phyloP scores from a whole-genome alignment of 2,113 vertebrate species.

The Austrofundulus limnaeus region DNA sequence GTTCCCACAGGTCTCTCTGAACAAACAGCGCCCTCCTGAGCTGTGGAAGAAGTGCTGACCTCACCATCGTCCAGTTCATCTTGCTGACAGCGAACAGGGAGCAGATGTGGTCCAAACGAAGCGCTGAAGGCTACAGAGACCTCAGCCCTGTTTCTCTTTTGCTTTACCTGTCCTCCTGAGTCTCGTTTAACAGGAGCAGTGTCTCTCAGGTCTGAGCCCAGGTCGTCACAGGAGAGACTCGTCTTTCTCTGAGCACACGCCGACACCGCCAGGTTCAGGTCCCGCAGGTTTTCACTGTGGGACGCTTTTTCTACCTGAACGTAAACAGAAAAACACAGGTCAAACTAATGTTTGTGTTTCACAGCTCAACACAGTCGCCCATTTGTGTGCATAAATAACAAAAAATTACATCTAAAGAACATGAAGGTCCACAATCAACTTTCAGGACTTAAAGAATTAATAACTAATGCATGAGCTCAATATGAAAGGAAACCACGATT shows the following conservation, averaged over 20 bases:
- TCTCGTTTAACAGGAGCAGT: conserved; percentile 54
- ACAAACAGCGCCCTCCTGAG: neutral
- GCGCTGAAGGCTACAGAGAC: conserved; percentile 12
- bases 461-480: too few relatives aligned
- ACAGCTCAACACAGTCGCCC: too few relatives aligned
- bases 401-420: too few relatives aligned
- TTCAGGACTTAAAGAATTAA: too few relatives aligned
- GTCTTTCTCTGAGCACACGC: conserved; percentile 66
- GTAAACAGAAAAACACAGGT: too few relatives aligned
- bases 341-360: too few relatives aligned
- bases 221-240: conserved; percentile 4
- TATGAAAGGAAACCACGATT: too few relatives aligned
- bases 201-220: neutral
- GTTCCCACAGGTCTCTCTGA: neutral
- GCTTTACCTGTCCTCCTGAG: conserved; percentile 35
- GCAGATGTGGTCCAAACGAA: conserved; percentile 83
- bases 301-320: conserved; percentile 84
- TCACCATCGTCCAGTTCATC: conserved; percentile 8
- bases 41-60: neutral
- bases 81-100: conserved; percentile 72
- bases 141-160: neutral
- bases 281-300: conserved; percentile 86
- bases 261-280: conserved; percentile 84
- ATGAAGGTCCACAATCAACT: too few relatives aligned
- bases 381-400: too few relatives aligned